phyloP scores from a whole-genome alignment of 2,113 vertebrate genomes.

The Oenanthe melanoleuca region DNA sequence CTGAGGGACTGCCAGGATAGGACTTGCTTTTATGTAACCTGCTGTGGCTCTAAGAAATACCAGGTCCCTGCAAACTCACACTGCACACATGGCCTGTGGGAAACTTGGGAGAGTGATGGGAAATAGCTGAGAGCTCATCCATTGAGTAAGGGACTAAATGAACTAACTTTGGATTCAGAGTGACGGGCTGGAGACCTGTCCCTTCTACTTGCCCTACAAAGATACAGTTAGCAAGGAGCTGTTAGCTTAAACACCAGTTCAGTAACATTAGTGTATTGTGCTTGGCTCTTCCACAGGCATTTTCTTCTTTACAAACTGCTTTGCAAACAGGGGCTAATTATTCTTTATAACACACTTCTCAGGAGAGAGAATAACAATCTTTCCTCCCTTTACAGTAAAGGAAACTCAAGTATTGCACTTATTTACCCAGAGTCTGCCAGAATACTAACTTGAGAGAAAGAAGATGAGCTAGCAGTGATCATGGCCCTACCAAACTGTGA shows the following conservation, averaged over 20 bases:
- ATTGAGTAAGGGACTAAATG: neutral
- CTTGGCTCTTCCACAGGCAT: neutral
- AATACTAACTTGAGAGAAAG: neutral
- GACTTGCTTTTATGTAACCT: neutral
- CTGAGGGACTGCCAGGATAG: neutral
- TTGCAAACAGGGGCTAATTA: neutral
- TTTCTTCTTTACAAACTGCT: neutral
- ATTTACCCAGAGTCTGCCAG: neutral
- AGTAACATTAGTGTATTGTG: neutral
- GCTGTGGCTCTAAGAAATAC: neutral
- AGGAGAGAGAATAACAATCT: neutral
- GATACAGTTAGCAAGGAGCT: neutral
- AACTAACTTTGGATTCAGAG: neutral
- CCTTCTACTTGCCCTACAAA: neutral
- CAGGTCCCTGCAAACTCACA: neutral
- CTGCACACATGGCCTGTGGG: neutral
- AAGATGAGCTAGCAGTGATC: neutral
- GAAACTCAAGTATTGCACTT: neutral
- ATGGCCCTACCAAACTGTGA: neutral
- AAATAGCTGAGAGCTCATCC: neutral
- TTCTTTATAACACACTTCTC: neutral
- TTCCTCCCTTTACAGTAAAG: neutral
- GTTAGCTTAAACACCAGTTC: neutral
- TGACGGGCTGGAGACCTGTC: neutral
- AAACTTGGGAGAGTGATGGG: neutral